These are phyloP conservation scores for Ceratothoa steindachneri DNA, from an alignment of 2,888 invertebrate species.

Conservation along the genomic window DNA sequence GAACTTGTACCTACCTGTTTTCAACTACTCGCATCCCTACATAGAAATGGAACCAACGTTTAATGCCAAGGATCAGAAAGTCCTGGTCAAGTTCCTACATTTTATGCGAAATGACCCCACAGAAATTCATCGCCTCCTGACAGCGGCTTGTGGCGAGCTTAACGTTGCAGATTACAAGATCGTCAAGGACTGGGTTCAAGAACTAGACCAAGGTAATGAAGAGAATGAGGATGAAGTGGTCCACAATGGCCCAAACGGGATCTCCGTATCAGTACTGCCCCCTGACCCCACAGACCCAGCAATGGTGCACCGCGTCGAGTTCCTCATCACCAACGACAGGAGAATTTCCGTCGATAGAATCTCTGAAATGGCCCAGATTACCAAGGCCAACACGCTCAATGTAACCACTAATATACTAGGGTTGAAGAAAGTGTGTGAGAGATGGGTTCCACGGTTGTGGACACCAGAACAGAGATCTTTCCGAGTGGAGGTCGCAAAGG, in stretches of 20 bases:
- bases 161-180: conserved; percentile 34
- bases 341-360: conserved; percentile 30
- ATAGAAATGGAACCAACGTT: not conserved
- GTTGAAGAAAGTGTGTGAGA: conserved; percentile 33
- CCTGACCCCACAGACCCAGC: conserved; percentile 39
- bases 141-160: conserved; percentile 31
- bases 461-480: conserved; percentile 37
- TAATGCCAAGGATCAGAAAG: conserved; percentile 34
- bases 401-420: conserved; percentile 37
- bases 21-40: no score
- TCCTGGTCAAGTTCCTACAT: conserved; percentile 34
- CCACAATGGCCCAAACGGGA: not conserved
- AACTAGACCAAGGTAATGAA: conserved; percentile 32
- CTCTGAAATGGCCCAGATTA: conserved; percentile 28
- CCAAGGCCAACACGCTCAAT: conserved; percentile 27
- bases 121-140: conserved; percentile 35
- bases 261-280: conserved; percentile 7
- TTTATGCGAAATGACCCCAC: conserved; percentile 28
- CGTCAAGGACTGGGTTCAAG: conserved; percentile 34
- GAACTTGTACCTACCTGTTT: no score
- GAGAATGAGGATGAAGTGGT: conserved; percentile 16
- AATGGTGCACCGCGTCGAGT: conserved; percentile 30
- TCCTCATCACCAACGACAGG: conserved; percentile 30
- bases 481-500: conserved; percentile 31
- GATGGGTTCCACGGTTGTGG: conserved; percentile 44